These are phyloP conservation scores for Cepphus grylle DNA, from an alignment of 2,113 vertebrate genomes.

Conservation along the genomic window DNA sequence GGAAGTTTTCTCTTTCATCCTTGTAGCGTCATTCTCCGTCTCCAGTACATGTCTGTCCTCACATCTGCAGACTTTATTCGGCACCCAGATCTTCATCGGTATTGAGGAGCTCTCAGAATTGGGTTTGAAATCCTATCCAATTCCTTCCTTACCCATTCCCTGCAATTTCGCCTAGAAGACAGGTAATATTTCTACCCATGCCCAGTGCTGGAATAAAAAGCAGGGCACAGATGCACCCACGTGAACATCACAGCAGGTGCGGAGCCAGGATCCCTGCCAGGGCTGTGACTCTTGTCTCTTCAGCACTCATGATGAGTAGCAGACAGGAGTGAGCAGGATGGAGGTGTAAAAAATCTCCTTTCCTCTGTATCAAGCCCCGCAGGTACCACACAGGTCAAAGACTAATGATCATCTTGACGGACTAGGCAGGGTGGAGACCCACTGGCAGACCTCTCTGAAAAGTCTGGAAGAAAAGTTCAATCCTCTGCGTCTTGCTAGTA, in stretches of 20 bases:
- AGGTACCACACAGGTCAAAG: background rate
- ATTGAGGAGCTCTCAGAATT: background rate
- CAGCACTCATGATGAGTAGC: background rate
- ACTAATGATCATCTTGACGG: fast-evolving
- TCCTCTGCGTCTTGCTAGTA: background rate
- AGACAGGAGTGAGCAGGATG: background rate
- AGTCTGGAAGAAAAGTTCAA: background rate
- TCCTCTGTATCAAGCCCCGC: background rate
- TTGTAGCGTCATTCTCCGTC: background rate
- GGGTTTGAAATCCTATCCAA: background rate
- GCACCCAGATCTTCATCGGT: background rate
- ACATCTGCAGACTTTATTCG: background rate
- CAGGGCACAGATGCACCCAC: background rate
- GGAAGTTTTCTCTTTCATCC: background rate
- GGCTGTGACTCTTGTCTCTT: background rate
- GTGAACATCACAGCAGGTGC: background rate
- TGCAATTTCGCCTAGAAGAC: background rate
- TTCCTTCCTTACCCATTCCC: background rate
- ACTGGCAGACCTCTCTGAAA: background rate
- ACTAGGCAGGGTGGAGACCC: background rate
- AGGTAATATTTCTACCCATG: background rate
- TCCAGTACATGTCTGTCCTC: background rate
- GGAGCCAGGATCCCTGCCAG: background rate
- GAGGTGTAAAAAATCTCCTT: background rate
- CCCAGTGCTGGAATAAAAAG: background rate